A percentile compares a stretch with the other conserved stretches of the same genome.
These are phyloP conservation scores for Sebastes paucispinis DNA, from an alignment of 2,797 vertebrate genomes.

Conservation along the genomic window DNA sequence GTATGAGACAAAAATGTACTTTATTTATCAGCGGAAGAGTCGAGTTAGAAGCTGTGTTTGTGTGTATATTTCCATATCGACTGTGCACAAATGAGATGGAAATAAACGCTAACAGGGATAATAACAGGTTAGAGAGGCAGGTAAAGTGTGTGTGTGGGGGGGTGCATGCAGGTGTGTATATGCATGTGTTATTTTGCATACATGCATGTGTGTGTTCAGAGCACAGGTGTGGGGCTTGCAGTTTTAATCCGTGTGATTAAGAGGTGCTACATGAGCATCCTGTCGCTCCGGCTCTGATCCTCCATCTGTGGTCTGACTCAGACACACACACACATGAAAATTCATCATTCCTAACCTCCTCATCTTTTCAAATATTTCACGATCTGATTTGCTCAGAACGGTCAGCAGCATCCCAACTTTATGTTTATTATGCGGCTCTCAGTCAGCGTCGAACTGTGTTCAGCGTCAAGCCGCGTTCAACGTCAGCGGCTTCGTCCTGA, in stretches of 20 bases:
- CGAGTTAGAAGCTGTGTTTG: not conserved
- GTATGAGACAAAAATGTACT: not conserved
- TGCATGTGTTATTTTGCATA: not conserved
- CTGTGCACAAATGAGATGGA: not conserved
- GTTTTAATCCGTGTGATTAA: slow-evolving; percentile 75
- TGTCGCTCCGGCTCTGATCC: slow-evolving; percentile 65
- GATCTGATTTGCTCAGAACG: not conserved
- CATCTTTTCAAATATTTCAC: slow-evolving; percentile 2
- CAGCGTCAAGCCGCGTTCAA: not conserved
- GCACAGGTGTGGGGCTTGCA: slow-evolving; percentile 69
- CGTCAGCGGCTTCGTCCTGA: not conserved
- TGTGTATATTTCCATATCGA: not conserved
- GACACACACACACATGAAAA: slow-evolving; percentile 48
- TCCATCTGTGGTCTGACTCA: slow-evolving; percentile 82
- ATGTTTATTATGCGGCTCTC: not conserved
- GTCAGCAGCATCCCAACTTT: not conserved
- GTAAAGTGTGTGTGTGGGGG: not conserved
- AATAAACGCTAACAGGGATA: not conserved
- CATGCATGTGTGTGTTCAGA: not conserved
- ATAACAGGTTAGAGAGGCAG: slow-evolving; percentile 7
- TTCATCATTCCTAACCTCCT: slow-evolving; percentile 46
- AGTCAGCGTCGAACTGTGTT: not conserved
- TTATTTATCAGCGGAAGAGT: not conserved
- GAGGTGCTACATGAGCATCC: slow-evolving; percentile 80
- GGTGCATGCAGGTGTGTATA: not conserved